Percentiles rank a stretch among this genome's conserved stretches.
These are phyloP conservation scores for Phrynocephalus vlangalii DNA, from an alignment of 2,797 vertebrate species.

Conservation along the genomic window DNA sequence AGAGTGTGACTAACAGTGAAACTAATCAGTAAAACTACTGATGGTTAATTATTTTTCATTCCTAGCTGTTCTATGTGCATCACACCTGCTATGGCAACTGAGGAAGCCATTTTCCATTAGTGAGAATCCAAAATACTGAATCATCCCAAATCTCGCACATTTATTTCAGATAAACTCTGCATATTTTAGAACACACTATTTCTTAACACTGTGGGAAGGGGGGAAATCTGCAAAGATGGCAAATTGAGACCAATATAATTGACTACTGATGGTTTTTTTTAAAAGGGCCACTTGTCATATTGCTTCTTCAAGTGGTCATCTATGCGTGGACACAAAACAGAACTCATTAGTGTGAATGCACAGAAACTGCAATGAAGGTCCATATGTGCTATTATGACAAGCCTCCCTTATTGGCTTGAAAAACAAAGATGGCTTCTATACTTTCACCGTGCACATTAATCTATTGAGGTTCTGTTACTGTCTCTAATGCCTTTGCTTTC, in stretches of 20 bases:
- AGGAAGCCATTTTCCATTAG: slow-evolving; percentile 55
- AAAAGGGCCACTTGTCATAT: neutral
- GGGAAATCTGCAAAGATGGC: slow-evolving; percentile 43
- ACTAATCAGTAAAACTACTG: slow-evolving; percentile 19
- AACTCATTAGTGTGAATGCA: no score
- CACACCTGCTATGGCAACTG: slow-evolving; percentile 57
- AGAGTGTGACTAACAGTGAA: slow-evolving; percentile 22
- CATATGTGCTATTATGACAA: slow-evolving; percentile 32
- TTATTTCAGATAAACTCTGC: slow-evolving; percentile 69
- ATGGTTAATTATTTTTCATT: slow-evolving; percentile 58
- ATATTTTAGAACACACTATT: slow-evolving; percentile 42
- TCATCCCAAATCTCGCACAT: slow-evolving; percentile 70
- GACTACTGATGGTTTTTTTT: slow-evolving; percentile 12
- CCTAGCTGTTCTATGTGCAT: neutral
- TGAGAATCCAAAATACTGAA: slow-evolving; percentile 65
- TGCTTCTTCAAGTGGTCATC: no score
- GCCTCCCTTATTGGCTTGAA: slow-evolving; percentile 46
- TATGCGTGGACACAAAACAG: no score
- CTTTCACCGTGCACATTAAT: neutral
- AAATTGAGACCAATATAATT: slow-evolving; percentile 50
- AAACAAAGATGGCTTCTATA: slow-evolving; percentile 38
- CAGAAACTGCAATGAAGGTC: neutral
- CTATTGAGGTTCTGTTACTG: slow-evolving; percentile 36
- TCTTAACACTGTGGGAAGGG: slow-evolving; percentile 71
- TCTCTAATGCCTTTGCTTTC: slow-evolving; percentile 65